These are phyloP conservation scores for Kryptopterus vitreolus DNA, from an alignment of 2,797 vertebrate species.

Conservation along the genomic window DNA sequence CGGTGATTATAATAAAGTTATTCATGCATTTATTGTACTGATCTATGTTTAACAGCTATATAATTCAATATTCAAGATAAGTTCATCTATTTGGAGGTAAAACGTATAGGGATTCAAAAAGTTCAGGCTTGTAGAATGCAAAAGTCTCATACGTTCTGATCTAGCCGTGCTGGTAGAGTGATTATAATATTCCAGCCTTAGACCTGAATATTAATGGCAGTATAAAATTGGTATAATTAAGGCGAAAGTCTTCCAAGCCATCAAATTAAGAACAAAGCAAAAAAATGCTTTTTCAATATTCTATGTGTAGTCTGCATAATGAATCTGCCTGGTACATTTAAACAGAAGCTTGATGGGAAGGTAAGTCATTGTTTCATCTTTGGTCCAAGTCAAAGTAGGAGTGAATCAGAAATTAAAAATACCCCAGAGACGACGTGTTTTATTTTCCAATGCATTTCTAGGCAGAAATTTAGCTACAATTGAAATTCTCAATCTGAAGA, in stretches of 20 bases:
- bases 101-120: background rate
- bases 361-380: background rate
- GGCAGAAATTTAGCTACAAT: background rate
- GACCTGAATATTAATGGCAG: slow-evolving; percentile 43
- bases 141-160: slow-evolving; percentile 50
- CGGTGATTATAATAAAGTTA: too few relatives aligned
- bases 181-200: background rate
- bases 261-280: background rate
- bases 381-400: background rate
- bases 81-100: background rate
- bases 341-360: background rate
- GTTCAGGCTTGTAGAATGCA: slow-evolving; percentile 24
- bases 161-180: slow-evolving; percentile 28
- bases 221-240: background rate
- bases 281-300: background rate
- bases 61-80: background rate
- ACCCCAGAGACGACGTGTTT: background rate
- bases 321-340: background rate
- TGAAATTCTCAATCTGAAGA: background rate
- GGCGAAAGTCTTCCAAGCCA: background rate
- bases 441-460: background rate
- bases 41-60: background rate
- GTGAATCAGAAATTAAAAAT: background rate
- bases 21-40: too few relatives aligned
- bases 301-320: background rate